Base-by-base conservation (phyloP, 2,888 invertebrate species). In the Osmoderma eremita region DNA sequence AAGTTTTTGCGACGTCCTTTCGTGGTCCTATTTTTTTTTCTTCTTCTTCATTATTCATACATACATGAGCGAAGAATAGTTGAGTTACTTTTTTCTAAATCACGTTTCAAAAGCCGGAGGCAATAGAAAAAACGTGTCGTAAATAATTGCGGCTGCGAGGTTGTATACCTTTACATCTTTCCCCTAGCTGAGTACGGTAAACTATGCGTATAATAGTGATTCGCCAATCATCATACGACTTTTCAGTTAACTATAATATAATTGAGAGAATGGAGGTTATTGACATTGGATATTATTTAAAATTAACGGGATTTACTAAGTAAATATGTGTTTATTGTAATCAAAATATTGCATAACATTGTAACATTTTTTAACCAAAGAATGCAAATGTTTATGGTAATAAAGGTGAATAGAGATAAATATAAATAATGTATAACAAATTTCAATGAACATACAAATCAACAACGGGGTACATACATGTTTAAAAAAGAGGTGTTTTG, bases 1-100 rank as follows among this genome's bases (percentile, higher is more conserved):
- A 61, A 30, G 22, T 42, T 45, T 61, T 61, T 42, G 30, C 42
- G 45, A 56, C 20, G 24, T 56, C 41, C 41, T 42, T 42, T 56
- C 41, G 22, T 15, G 22, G 5, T 10, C 45, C 17, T 36, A 8
- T 61, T 30, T 51, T 45, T 61, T 61, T 17, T 48, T 48, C 8
- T 18, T 10, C 18, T 17, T 17, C 20, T 17, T 8, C 12, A 3
- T 8, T 20, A 18, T 42, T 58, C 24, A 24, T 45, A 18, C 42
- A 13, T 45, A 15, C 17, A 61, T 45, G 36, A 30, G 48, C 24
- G 58, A 45, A 45, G 17, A 17, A 30, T 30, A 22, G 42, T 30
- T 45, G 17, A n/a, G 13, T 48, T 45, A 54, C 10, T 61, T 58
- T 48, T 48, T 48, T 36, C 10, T 61, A 17, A 10, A 61, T 17